phyloP scores from a whole-genome alignment of 2,113 vertebrate genomes.

The Bos javanicus region DNA sequence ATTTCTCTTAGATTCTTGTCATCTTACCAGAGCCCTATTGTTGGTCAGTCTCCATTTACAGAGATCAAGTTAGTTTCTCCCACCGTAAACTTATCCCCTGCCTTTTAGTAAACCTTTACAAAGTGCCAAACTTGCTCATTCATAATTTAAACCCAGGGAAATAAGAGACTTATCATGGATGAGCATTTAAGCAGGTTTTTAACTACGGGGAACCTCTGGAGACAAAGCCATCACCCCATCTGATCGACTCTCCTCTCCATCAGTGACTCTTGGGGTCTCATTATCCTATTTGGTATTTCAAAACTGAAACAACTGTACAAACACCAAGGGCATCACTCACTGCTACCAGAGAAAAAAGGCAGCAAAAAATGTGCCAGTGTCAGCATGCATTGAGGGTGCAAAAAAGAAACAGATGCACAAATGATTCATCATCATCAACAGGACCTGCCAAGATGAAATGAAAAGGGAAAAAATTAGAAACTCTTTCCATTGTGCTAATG shows the following conservation, averaged over 20 bases:
- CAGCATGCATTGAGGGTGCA: background rate
- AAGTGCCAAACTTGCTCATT: background rate
- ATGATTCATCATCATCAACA: slow-evolving; percentile 22
- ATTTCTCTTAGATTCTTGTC: background rate
- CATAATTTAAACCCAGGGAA: background rate
- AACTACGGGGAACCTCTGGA: background rate
- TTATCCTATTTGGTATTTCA: slow-evolving; percentile 43
- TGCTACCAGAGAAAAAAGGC: background rate
- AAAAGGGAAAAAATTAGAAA: background rate
- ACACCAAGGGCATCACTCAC: slow-evolving; percentile 13
- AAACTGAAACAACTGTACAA: slow-evolving; percentile 5
- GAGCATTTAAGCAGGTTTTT: background rate
- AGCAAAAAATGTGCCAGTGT: slow-evolving; percentile 16
- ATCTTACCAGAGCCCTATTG: background rate
- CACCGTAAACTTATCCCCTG: background rate
- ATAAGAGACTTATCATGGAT: background rate
- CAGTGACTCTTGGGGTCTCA: slow-evolving; percentile 54
- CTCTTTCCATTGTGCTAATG: background rate
- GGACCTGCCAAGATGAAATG: background rate
- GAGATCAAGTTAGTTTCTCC: background rate
- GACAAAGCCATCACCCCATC: background rate
- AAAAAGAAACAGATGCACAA: slow-evolving; percentile 27
- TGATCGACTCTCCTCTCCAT: background rate
- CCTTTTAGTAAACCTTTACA: background rate
- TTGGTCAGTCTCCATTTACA: background rate